Evolutionary conservation across 2,888 invertebrate genomes (phyloP).

Genomic region (Labia minor): DNA sequence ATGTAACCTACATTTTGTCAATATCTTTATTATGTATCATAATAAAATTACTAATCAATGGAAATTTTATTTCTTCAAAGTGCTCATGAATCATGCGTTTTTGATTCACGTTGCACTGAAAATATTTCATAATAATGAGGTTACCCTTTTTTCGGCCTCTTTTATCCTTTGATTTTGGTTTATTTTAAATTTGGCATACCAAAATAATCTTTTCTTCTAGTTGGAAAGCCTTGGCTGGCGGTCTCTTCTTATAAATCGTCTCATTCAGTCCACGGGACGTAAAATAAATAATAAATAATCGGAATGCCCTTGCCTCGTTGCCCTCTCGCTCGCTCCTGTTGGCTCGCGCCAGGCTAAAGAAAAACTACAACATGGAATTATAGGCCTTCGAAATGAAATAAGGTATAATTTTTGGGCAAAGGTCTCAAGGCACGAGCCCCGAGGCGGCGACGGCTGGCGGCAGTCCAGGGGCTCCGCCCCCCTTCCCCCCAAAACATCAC

Average conservation of each 20-base stretch:
- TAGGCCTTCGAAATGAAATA: constrained; percentile 13
- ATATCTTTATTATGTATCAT: too few relatives aligned
- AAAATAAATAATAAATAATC: constrained; percentile 13
- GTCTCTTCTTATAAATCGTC: constrained; percentile 5
- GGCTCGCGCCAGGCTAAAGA: constrained; percentile 3
- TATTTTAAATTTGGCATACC: too few relatives aligned
- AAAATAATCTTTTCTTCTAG: too few relatives aligned
- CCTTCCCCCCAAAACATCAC: not conserved
- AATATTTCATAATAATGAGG: too few relatives aligned
- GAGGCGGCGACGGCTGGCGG: not conserved
- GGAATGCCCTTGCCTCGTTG: not conserved
- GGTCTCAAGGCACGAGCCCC: constrained; percentile 7
- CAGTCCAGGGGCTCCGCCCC: not conserved
- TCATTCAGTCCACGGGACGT: not conserved
- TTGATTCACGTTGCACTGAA: too few relatives aligned
- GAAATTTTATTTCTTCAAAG: too few relatives aligned
- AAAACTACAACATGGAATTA: constrained; percentile 6
- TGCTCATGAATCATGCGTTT: too few relatives aligned
- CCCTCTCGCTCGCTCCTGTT: not conserved
- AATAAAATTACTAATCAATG: too few relatives aligned
- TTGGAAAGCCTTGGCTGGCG: too few relatives aligned
- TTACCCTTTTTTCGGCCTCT: too few relatives aligned
- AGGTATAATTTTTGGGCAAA: constrained; percentile 13
- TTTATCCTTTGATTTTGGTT: too few relatives aligned
- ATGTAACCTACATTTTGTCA: too few relatives aligned